Base-by-base conservation (phyloP, 2,797 vertebrate genomes). In the Fistularia commersonii region DNA sequence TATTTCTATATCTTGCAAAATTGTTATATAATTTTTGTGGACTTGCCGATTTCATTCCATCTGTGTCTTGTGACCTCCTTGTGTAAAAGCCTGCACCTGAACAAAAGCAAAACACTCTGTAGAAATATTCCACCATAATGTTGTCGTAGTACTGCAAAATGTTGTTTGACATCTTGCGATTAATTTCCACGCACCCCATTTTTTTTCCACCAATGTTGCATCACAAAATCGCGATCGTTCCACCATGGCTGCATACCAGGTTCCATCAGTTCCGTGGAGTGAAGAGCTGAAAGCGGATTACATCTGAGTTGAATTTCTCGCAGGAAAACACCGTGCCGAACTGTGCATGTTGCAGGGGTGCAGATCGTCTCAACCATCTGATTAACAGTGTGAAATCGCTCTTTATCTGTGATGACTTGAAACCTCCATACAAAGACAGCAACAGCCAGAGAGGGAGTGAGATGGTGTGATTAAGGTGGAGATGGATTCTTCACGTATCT, bases 341-440 rank as follows among this genome's bases (percentile, higher is more conserved):
- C 51, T 72, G 76, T 72, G 83, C 85, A 74, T 79, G 67, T 69
- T 66, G 74, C 74, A 75, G 60, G 66, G 65, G 55, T 72, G 71
- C 77, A 67, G 59, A 82, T 82, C 53, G 41, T 43, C 62, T 41
- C 62, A 72, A 70, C 34, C 34, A 76, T 84, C 79, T 81, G 86
- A 89, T 90, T 81, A 87, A 82, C 72, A 74, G 70, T 76, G 79
- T 80, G 82, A 84, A 87, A 82, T 77, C 59, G 77, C 51, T 57
- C 66, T 80, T 90, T 88, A 90, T 90, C 90, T 76, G 69, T 3
- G 72, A 84, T 82, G 80, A 82, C 74, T 88, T 85, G 82, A 88
- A 88, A 89, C 84, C 82, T 83, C 70, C 69, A 68, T 72, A 70
- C 65, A 76, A 74, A 80, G 44, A 46, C 61, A 43, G 61, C 50